A percentile compares a stretch with the other conserved stretches of the same genome.
Conservation (phyloP, 2,113 vertebrate species). For the Vulpes lagopus region DNA sequence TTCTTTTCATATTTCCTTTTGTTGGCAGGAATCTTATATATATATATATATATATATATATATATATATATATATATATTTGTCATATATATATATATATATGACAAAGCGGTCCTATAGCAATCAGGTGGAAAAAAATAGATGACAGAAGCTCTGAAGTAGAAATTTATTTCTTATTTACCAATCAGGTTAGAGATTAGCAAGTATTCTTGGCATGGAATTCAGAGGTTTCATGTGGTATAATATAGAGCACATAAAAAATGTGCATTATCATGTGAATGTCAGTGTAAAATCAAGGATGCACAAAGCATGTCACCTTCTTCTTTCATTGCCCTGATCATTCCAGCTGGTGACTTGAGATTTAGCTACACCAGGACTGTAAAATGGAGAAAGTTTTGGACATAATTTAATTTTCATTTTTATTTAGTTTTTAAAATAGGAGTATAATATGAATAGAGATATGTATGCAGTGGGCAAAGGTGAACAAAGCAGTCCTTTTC, state of each 20-base stretch:
- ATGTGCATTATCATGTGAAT: background rate
- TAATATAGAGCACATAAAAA: background rate
- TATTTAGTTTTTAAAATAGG: background rate
- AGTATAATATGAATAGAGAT: background rate
- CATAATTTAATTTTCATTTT: background rate
- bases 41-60: too few relatives aligned
- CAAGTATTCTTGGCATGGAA: background rate
- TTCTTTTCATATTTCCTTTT: conserved; percentile 10
- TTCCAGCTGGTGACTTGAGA: background rate
- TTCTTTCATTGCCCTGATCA: background rate
- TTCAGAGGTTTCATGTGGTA: background rate
- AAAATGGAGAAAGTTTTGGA: background rate
- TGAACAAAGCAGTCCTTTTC: background rate
- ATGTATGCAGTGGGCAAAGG: background rate
- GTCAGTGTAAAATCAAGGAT: background rate
- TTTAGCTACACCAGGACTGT: background rate
- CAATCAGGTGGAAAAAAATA: background rate
- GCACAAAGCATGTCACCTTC: background rate
- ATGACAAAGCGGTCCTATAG: background rate
- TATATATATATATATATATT: too few relatives aligned
- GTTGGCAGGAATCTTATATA: background rate
- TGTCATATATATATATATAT: too few relatives aligned
- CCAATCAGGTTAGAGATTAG: background rate
- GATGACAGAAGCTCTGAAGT: background rate
- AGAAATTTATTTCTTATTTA: conserved; percentile 22